Base-by-base conservation (phyloP, 2,888 invertebrate species). In the Cheilosia impressa region DNA sequence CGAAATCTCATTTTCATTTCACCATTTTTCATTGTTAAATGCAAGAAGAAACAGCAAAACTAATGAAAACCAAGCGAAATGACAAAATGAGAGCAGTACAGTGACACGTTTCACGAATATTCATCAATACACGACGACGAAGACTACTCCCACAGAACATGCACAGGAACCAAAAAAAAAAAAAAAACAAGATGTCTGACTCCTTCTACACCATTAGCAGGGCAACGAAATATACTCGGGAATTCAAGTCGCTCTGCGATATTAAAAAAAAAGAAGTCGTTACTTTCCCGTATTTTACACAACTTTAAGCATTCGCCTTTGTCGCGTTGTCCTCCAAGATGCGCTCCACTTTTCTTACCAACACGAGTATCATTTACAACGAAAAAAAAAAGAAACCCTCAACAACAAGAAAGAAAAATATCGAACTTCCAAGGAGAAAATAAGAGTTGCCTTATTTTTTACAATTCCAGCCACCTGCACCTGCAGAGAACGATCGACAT, bases 31-130 rank as follows among this genome's bases (percentile, higher is more conserved):
- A 72, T 62, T 62, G 80, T 72, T 66, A 72, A 78, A 79, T 62
- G 31, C 38, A 60, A 75, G 50, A 52, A 57, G 22, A 17, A 47
- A 17, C 45, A 19, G 45, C 17, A 62, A 15, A 22, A 45, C 13
- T 13, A 19, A 50, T 38, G 27, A 52, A 19, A 57, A 50, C 19
- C n/a, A 71, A 47, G 27, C 15, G 38, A 81, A 80, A 72, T 76
- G 76, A 81, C 81, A 81, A 85, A 85, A 85, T 85, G 81, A 57
- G 77, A 85, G 58, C 80, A 80, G 71, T 76, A 76, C 68, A 81
- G 52, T 85, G 85, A 72, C 85, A 85, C 81, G 85, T 81, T 85
- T 85, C 72, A 85, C 80, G 69, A 85, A 81, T 85, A 76, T 85
- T 81, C 81, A 81, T 85, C 85, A 85, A 85, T 85, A 85, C 81